These are phyloP conservation scores for Sebastes hubbsi DNA, from an alignment of 2,797 vertebrate genomes.

Conservation along the genomic window DNA sequence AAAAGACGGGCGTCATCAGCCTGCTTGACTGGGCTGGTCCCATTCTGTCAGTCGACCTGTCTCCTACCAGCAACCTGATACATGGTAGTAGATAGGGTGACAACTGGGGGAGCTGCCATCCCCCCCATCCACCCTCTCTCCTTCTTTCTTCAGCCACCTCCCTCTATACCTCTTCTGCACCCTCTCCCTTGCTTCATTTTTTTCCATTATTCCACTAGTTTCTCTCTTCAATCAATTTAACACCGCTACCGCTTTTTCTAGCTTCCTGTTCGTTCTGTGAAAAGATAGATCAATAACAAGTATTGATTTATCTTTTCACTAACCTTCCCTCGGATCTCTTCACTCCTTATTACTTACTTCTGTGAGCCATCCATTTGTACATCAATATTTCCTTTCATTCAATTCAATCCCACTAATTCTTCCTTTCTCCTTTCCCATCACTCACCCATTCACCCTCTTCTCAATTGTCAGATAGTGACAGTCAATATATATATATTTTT, in stretches of 20 bases:
- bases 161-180: neutral
- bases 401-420: neutral
- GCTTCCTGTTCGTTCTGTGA: neutral
- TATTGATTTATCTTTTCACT: neutral
- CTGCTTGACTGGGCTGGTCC: conserved; percentile 56
- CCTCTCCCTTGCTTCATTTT: neutral
- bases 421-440: neutral
- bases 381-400: neutral
- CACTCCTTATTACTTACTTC: neutral
- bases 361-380: neutral
- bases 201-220: neutral
- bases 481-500: neutral
- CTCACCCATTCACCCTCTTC: neutral
- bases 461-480: neutral
- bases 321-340: neutral
- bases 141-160: neutral
- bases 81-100: conserved; percentile 63
- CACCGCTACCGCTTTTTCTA: neutral
- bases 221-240: neutral
- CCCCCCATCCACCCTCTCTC: neutral
- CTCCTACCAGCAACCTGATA: conserved; percentile 63
- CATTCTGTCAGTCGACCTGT: conserved; percentile 73
- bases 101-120: conserved; percentile 36
- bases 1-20: conserved; percentile 57
- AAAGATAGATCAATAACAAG: too few species aligned